A percentile compares a stretch with the other conserved stretches of the same genome.
Conservation (phyloP, 53 echinoderm and acorn worm species). For the Paelopatides confundens region DNA sequence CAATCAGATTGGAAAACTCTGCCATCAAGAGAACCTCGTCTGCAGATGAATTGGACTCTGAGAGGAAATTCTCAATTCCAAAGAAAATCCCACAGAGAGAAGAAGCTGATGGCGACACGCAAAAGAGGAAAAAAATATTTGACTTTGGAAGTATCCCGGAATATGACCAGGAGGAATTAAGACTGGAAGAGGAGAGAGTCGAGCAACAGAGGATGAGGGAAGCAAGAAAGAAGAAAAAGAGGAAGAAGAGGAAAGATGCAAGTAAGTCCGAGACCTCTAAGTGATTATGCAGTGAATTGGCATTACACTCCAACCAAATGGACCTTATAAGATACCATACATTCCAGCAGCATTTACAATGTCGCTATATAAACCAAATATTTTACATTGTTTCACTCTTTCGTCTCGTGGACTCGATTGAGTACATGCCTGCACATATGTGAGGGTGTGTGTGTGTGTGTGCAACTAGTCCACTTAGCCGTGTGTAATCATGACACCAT, state of each 20-base stretch:
- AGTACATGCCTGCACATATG: no score
- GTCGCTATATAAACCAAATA: no score
- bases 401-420: no score
- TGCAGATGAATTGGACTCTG: not conserved
- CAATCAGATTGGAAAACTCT: not conserved
- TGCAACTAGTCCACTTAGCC: not conserved
- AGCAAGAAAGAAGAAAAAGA: constrained; percentile 50
- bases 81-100: constrained; percentile 16
- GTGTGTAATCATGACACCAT: no score
- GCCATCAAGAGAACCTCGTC: not conserved
- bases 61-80: constrained; percentile 13
- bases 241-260: constrained; percentile 84
- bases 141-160: not conserved
- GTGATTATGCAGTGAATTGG: no score
- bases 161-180: not conserved
- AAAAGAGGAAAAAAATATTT: not conserved
- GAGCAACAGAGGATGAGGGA: not conserved
- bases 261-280: constrained; percentile 71
- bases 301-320: no score
- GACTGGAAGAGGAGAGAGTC: constrained; percentile 29
- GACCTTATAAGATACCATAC: no score
- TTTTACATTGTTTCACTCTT: no score
- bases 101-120: not conserved
- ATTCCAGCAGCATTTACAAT: no score
- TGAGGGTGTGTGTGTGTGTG: no score